Percentiles rank a stretch among this genome's conserved stretches.
These are phyloP conservation scores for Hydraecia micacea DNA, from an alignment of 2,888 invertebrate species.

Conservation along the genomic window DNA sequence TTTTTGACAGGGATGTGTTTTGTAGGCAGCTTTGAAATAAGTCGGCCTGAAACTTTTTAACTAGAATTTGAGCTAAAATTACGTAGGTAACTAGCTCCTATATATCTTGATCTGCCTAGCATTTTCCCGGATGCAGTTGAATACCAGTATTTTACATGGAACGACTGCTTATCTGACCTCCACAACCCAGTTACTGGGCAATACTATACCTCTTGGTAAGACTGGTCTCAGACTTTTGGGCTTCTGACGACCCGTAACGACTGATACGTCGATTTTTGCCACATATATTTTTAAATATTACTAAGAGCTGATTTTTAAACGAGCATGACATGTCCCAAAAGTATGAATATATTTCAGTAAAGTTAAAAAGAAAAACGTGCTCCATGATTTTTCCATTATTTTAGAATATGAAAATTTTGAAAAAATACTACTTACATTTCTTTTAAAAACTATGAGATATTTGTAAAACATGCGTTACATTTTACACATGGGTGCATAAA, in stretches of 20 bases:
- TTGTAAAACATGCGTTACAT: slow-evolving; percentile 14
- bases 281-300: background rate
- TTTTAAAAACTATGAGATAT: slow-evolving; percentile 15
- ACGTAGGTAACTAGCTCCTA: background rate
- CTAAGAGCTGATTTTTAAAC: background rate
- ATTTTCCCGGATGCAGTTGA: background rate
- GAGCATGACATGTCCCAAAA: background rate
- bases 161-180: too few species aligned
- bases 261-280: background rate
- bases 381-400: slow-evolving; percentile 7
- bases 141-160: too few species aligned
- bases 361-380: background rate
- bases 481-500: slow-evolving; percentile 14
- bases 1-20: background rate
- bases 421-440: slow-evolving; percentile 16
- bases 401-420: slow-evolving; percentile 19
- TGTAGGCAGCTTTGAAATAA: too few species aligned
- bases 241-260: too few species aligned
- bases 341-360: slow-evolving; percentile 24
- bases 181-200: too few species aligned
- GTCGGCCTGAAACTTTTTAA: background rate
- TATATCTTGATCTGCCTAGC: background rate
- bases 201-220: too few species aligned
- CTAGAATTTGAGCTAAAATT: background rate
- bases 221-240: too few species aligned